Conservation (phyloP, 2,113 vertebrate genomes). For the Aegithalos caudatus region DNA sequence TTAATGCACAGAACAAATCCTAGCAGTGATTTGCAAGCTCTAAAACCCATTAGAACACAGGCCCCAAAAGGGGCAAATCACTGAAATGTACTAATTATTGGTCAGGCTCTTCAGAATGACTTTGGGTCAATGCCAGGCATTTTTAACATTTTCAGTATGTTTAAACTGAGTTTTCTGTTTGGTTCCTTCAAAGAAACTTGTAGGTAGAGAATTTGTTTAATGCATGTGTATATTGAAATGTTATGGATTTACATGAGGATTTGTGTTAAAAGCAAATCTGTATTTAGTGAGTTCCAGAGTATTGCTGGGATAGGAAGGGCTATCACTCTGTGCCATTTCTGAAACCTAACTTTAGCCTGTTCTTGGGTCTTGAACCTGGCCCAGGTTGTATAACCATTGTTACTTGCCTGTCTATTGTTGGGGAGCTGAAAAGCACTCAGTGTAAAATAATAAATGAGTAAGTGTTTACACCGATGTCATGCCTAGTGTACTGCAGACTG, state of each 20-base stretch:
- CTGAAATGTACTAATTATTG: conserved; percentile 44
- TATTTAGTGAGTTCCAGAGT: background rate
- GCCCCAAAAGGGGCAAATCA: background rate
- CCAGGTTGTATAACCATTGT: background rate
- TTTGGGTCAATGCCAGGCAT: conserved; percentile 14
- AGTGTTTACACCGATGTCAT: conserved; percentile 16
- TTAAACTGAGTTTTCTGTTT: background rate
- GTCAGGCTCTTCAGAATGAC: background rate
- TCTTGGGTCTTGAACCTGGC: background rate
- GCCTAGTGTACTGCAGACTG: background rate
- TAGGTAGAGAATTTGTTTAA: background rate
- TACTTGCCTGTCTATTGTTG: background rate
- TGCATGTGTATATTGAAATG: rapidly evolving
- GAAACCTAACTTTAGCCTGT: background rate
- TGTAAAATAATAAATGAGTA: conserved; percentile 19
- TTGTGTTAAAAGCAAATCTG: background rate
- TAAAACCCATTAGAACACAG: conserved; percentile 20
- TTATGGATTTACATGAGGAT: background rate
- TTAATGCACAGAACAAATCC: conserved; percentile 53
- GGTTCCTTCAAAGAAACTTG: background rate
- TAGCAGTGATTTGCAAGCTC: conserved; percentile 9
- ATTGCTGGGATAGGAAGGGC: background rate
- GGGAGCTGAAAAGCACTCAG: background rate
- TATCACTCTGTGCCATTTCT: background rate
- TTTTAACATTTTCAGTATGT: conserved; percentile 22